A percentile compares a stretch with the other conserved stretches of the same genome.
Evolutionary conservation across 1,140 invertebrate genomes (phyloP).

Genomic region (Plodia interpunctella): DNA sequence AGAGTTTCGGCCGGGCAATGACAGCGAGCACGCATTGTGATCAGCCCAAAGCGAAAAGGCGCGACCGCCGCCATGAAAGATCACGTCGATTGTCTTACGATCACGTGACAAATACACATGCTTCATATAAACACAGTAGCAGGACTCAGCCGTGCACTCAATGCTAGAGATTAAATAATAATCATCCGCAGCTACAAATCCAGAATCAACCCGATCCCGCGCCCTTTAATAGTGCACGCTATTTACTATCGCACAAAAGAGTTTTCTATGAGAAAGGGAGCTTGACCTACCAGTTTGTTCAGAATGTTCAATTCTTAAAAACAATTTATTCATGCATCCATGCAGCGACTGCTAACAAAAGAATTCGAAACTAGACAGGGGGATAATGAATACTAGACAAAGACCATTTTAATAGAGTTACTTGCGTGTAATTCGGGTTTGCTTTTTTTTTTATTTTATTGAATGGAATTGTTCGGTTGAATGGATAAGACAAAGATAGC

Average conservation of each 20-base stretch:
- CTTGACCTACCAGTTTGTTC: slow-evolving; percentile 74
- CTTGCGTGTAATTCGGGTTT: slow-evolving; percentile 64
- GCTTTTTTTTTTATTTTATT: slow-evolving; percentile 49
- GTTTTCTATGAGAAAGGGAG: slow-evolving; percentile 75
- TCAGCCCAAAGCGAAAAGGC: slow-evolving; percentile 32
- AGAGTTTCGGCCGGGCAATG: slow-evolving; percentile 49
- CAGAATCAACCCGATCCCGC: slow-evolving; percentile 49
- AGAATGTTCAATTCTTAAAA: slow-evolving; percentile 65
- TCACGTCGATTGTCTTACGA: not conserved
- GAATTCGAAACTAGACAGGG: slow-evolving; percentile 74
- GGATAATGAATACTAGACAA: slow-evolving; percentile 73
- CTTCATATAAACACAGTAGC: not conserved
- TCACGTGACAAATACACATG: not conserved
- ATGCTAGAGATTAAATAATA: slow-evolving; percentile 37
- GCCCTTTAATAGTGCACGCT: slow-evolving; percentile 71
- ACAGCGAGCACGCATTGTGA: slow-evolving; percentile 54
- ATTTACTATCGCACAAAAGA: slow-evolving; percentile 71
- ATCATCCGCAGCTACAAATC: slow-evolving; percentile 33
- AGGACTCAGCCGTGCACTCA: slow-evolving; percentile 9
- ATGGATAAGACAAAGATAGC: slow-evolving; percentile 24
- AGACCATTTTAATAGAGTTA: slow-evolving; percentile 71
- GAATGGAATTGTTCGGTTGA: slow-evolving; percentile 31
- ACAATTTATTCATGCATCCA: slow-evolving; percentile 76
- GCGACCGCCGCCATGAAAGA: slow-evolving; percentile 26
- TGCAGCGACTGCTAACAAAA: slow-evolving; percentile 68